Evolutionary conservation across 2,888 invertebrate species (phyloP).

Genomic region (Apamea crenata): DNA sequence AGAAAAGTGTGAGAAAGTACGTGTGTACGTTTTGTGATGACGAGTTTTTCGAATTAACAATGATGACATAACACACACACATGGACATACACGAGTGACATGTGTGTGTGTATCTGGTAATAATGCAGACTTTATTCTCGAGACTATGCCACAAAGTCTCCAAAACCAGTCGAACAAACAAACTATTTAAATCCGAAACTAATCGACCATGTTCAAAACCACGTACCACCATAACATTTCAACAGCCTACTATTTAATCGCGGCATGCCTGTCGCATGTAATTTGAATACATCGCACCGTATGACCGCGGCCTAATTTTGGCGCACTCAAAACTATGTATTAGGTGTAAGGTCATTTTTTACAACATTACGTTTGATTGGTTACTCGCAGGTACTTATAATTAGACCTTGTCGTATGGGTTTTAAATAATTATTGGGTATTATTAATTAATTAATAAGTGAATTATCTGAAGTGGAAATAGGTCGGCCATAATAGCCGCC

Average conservation of each 20-base stretch:
- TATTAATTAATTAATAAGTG: too few relatives aligned
- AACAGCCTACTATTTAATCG: constrained; percentile 33
- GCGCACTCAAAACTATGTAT: constrained; percentile 47
- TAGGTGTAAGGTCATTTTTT: constrained; percentile 63
- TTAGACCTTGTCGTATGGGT: constrained; percentile 29
- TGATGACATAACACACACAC: too few relatives aligned
- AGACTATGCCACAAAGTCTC: not conserved
- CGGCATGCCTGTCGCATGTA: constrained; percentile 41
- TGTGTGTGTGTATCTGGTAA: too few relatives aligned
- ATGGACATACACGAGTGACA: too few relatives aligned
- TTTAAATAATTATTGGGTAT: constrained; percentile 38
- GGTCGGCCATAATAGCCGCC: too few relatives aligned
- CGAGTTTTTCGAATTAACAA: too few relatives aligned
- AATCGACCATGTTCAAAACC: constrained; percentile 10
- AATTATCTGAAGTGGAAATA: too few relatives aligned
- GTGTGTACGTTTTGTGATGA: too few relatives aligned
- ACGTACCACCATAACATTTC: constrained; percentile 39
- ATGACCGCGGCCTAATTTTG: constrained; percentile 56
- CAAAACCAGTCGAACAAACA: not conserved
- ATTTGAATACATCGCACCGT: constrained; percentile 46
- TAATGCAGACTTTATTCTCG: not conserved
- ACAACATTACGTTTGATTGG: constrained; percentile 44
- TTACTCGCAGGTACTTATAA: constrained; percentile 21
- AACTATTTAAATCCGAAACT: not conserved
- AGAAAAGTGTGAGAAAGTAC: too few relatives aligned